Conservation (phyloP, 2,797 vertebrate genomes). For the Lates japonicus region DNA sequence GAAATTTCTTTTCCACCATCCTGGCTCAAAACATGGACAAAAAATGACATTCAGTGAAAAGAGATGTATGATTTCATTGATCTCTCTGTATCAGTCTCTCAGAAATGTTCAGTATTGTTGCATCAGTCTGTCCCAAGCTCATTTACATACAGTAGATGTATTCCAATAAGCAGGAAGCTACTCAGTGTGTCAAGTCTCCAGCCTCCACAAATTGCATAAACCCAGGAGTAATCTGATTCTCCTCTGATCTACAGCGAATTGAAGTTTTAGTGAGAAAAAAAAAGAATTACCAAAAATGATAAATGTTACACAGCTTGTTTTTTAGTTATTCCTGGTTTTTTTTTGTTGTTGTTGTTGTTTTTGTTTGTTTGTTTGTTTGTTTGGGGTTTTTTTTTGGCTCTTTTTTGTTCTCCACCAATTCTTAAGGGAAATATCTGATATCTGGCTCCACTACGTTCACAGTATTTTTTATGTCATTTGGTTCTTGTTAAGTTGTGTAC, state of each 20-base stretch:
- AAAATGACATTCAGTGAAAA: not conserved
- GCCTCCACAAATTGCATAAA: conserved; percentile 18
- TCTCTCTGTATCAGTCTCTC: not conserved
- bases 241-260: not conserved
- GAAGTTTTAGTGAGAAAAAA: not conserved
- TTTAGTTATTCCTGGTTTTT: no score
- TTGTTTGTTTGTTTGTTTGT: no score
- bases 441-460: no score
- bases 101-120: not conserved
- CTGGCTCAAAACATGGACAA: not conserved
- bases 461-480: no score
- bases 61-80: not conserved
- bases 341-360: no score
- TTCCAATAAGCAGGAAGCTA: conserved; percentile 57
- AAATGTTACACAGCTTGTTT: no score
- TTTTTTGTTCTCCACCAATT: no score
- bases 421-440: no score
- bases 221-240: not conserved
- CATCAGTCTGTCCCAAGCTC: conserved; percentile 21
- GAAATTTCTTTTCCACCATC: not conserved
- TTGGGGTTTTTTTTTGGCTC: no score
- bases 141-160: conserved; percentile 54
- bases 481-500: no score
- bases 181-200: conserved; percentile 6
- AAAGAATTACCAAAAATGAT: not conserved